Evolutionary conservation across 2,797 vertebrate species (phyloP), one percentile per base, ranked within the genome.

Genomic region (Sebastes trivittatus): DNA sequence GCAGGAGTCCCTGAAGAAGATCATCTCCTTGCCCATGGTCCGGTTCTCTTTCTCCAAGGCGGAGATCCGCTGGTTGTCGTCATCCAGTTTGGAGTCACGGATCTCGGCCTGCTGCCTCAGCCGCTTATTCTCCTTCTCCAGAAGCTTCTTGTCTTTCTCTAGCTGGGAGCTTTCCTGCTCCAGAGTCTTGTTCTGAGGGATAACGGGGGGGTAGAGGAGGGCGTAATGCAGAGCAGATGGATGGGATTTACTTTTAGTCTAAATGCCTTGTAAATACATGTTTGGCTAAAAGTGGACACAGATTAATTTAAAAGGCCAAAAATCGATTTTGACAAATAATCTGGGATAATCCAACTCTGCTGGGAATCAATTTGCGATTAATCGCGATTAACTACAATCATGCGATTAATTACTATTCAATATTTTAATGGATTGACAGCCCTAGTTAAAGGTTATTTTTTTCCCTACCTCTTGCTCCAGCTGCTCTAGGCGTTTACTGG

Each of bases 61-160:
- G 55, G 94, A 92, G 77, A 99, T 97, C 66, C 96, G 96, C 81
- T 97, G 95, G 92, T 97, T 97, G 91, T 94, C 92, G 87, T 99
- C 98, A 78, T 99, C 98, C 87, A 99, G 92, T 14, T 97, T 98
- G 71, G 95, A 96, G 89, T 99, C 98, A 55, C 97, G 97, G 92
- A 99, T 97, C 94, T 99, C 98, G 1, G 97, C 97, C 93, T 99
- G 98, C 71, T 99, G 98, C 62, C 97, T 94, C 75, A 99, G 96
- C 23, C 98, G 96, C 89, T 98, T 99, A 79, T 99, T 99, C 93
- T 99, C 98, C 75, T 99, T 99, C 87, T 99, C 98, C 63, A 99
- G 94, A 64, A 97, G 97, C 59, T 99, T 99, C 93, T 99, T 99
- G 94, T 99, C 98, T 86, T 98, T 99, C 90, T 99, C 98, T 55